These are phyloP conservation scores for Urocynchramus pylzowi DNA, from an alignment of 2,113 vertebrate genomes.

Conservation along the genomic window DNA sequence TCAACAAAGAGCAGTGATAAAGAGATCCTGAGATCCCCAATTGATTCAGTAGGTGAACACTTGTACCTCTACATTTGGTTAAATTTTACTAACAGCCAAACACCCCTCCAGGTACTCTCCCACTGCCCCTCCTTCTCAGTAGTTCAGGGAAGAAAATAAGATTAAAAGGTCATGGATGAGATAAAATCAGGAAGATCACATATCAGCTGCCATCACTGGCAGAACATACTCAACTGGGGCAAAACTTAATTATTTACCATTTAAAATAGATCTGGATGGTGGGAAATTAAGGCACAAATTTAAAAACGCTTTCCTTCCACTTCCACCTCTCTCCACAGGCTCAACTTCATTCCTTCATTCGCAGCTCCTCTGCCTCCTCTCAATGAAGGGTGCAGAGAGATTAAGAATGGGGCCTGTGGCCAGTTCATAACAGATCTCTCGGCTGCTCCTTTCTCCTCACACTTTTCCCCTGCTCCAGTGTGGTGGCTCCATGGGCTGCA, in stretches of 20 bases:
- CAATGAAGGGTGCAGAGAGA: accelerated
- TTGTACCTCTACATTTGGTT: neutral
- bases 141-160: neutral
- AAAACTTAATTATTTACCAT: neutral
- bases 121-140: neutral
- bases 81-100: neutral
- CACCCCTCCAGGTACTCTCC: accelerated
- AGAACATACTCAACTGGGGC: neutral
- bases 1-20: neutral
- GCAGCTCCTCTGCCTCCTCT: neutral
- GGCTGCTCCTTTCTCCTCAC: neutral
- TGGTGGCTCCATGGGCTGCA: neutral
- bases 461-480: neutral
- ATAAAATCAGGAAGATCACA: neutral
- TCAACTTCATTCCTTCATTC: neutral
- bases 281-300: neutral
- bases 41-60: neutral
- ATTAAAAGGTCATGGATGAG: neutral
- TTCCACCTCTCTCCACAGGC: neutral
- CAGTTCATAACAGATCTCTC: neutral
- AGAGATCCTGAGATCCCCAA: neutral
- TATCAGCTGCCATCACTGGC: too few relatives aligned
- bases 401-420: neutral
- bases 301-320: neutral
- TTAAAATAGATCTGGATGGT: neutral